Evolutionary conservation across 2,797 vertebrate species (phyloP).

Genomic region (Parauchenoglanis ngamensis): DNA sequence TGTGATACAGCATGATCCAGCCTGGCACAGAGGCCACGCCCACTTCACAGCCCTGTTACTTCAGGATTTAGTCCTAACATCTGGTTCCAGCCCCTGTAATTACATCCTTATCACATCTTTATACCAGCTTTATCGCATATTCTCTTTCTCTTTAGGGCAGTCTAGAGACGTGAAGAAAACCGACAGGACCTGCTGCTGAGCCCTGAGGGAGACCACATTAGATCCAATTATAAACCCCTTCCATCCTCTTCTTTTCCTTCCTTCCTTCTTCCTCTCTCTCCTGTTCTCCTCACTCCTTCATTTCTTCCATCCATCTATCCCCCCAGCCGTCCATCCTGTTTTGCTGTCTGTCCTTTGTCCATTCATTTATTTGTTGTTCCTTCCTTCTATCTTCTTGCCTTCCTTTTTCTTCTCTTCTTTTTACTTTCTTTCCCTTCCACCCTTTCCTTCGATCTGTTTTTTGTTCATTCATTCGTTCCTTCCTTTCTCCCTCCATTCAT

Average conservation of each 20-base stretch:
- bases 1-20: not conserved
- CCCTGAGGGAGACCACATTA: too few species aligned
- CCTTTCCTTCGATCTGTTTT: too few species aligned
- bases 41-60: not conserved
- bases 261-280: not conserved
- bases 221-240: not conserved
- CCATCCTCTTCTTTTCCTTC: not conserved
- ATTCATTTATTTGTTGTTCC: not conserved
- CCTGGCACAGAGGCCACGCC: not conserved
- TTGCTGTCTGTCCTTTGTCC: not conserved
- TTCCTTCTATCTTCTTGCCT: not conserved
- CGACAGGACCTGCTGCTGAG: not conserved
- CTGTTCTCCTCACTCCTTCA: too few species aligned
- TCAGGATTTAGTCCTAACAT: not conserved
- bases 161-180: not conserved
- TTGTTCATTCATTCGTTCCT: too few species aligned
- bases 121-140: not conserved
- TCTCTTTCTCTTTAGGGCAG: not conserved
- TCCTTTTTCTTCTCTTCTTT: not conserved
- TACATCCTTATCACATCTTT: too few species aligned
- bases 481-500: not conserved
- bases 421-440: not conserved
- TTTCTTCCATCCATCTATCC: not conserved
- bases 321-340: not conserved
- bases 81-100: not conserved